Percentiles rank a stretch among this genome's conserved stretches.
Conservation (phyloP, 2,113 vertebrate genomes). For the Poecilia latipinna region DNA sequence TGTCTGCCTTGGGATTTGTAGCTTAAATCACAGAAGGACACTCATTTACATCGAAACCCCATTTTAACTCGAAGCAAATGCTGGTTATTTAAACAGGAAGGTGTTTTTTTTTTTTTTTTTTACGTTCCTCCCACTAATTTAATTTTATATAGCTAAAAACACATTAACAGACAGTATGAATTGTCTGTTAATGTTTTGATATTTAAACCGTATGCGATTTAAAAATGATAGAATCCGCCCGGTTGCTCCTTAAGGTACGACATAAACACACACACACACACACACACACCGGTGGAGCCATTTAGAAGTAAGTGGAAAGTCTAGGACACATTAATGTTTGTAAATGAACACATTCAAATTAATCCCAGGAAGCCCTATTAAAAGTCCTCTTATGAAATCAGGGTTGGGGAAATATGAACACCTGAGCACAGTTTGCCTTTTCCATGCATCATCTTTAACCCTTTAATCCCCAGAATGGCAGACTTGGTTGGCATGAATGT, state of each 20-base stretch:
- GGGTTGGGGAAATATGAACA: background rate
- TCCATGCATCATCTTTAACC: background rate
- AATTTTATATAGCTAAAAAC: too few relatives aligned
- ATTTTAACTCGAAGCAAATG: background rate
- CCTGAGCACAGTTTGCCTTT: background rate
- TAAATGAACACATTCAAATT: conserved; percentile 23
- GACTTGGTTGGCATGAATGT: background rate
- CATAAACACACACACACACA: background rate
- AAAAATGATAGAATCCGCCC: background rate
- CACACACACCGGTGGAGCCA: background rate
- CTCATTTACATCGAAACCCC: background rate
- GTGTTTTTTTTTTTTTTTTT: too few relatives aligned
- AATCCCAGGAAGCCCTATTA: conserved; percentile 27
- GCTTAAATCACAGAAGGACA: background rate
- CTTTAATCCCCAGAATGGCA: background rate
- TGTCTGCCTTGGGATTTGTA: background rate
- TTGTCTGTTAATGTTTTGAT: too few relatives aligned
- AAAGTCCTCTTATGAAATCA: background rate
- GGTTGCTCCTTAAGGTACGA: background rate
- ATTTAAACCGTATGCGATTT: background rate
- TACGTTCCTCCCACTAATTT: too few relatives aligned
- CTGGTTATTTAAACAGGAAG: background rate
- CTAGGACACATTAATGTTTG: background rate
- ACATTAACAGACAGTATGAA: too few relatives aligned
- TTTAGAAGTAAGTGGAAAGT: background rate